phyloP scores from a whole-genome alignment of 1,140 invertebrate species.

The Oncopodura yosiiana region DNA sequence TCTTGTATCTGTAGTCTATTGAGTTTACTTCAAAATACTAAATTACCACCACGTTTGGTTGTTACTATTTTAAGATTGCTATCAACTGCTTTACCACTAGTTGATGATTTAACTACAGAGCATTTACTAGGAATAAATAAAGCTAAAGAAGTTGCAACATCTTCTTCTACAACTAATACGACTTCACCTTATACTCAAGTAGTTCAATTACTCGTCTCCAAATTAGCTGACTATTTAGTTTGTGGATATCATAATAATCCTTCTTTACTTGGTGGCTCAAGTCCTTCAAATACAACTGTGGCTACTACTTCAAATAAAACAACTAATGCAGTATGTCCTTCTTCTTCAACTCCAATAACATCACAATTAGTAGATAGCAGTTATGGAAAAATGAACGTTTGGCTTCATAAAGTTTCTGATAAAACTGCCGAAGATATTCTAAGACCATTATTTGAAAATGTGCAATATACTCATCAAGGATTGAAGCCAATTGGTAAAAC shows the following conservation, averaged over 20 bases:
- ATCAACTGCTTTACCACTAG: conserved; percentile 40
- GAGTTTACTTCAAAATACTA: conserved; percentile 41
- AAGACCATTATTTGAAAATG: no score
- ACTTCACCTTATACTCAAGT: conserved; percentile 32
- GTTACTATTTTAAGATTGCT: conserved; percentile 42
- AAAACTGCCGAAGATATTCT: no score
- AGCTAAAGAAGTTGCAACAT: conserved; percentile 38
- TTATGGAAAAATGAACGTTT: no score
- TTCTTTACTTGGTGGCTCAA: conserved; percentile 40
- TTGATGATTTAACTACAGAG: conserved; percentile 36
- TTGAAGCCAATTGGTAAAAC: no score
- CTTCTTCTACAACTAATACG: background rate
- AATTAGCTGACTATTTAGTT: conserved; percentile 42
- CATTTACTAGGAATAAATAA: conserved; percentile 37
- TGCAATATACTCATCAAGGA: no score
- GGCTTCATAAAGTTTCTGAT: no score
- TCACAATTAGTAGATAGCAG: no score
- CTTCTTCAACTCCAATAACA: no score
- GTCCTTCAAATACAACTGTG: no score
- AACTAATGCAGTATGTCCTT: no score
- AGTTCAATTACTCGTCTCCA: conserved; percentile 39
- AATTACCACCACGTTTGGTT: conserved; percentile 42
- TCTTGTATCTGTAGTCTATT: conserved; percentile 42
- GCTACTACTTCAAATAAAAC: no score
- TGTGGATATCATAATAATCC: conserved; percentile 41